Evolutionary conservation across 2,888 invertebrate species (phyloP).

Genomic region (Andrena bicolor): DNA sequence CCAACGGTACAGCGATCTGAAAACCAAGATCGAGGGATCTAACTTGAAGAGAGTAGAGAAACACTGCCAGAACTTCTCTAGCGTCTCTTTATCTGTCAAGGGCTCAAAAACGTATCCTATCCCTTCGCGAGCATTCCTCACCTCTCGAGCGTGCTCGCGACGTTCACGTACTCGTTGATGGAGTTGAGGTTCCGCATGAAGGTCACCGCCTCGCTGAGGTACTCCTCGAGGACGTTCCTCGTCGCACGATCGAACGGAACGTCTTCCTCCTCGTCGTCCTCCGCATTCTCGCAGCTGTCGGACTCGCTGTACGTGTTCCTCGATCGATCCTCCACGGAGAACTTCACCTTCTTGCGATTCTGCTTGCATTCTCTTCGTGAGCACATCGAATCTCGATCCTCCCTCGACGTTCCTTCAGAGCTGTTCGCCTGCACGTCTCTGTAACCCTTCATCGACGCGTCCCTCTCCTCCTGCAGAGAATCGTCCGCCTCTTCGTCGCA

Average conservation of each 20-base stretch:
- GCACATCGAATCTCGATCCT: slow-evolving; percentile 7
- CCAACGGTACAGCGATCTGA: too few species aligned
- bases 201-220: slow-evolving; percentile 75
- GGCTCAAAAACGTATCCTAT: not conserved
- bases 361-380: not conserved
- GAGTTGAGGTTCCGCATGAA: slow-evolving; percentile 80
- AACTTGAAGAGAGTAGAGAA: too few species aligned
- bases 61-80: too few species aligned
- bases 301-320: slow-evolving; percentile 63
- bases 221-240: slow-evolving; percentile 72
- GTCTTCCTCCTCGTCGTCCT: slow-evolving; percentile 46
- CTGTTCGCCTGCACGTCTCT: not conserved
- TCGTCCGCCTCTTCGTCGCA: slow-evolving; percentile 47
- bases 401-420: slow-evolving; percentile 12
- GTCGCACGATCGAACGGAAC: not conserved
- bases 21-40: too few species aligned
- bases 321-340: slow-evolving; percentile 44
- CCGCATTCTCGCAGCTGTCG: slow-evolving; percentile 59
- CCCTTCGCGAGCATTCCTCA: slow-evolving; percentile 27
- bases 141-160: slow-evolving; percentile 61
- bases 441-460: not conserved
- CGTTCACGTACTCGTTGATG: slow-evolving; percentile 77
- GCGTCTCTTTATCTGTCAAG: too few species aligned
- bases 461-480: slow-evolving; percentile 30
- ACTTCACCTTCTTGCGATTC: slow-evolving; percentile 60